These are phyloP conservation scores for Nyctibius grandis DNA, from an alignment of 2,797 vertebrate genomes.

Conservation along the genomic window DNA sequence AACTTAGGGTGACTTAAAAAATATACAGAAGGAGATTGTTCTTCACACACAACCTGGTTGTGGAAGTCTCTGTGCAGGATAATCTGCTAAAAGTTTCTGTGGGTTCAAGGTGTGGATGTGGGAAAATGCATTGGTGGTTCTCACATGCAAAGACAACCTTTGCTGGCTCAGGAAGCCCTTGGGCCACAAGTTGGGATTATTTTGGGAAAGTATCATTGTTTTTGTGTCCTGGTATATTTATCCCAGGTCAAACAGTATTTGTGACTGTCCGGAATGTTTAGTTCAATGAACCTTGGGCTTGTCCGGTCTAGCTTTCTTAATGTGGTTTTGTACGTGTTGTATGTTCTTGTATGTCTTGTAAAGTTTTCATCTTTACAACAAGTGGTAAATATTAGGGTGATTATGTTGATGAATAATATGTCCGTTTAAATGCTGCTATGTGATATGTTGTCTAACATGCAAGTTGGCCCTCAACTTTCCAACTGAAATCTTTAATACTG, in stretches of 20 bases:
- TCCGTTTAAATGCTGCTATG: neutral
- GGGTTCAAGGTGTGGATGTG: neutral
- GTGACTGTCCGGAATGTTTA: neutral
- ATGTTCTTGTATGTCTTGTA: neutral
- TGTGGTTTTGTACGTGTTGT: fast-evolving
- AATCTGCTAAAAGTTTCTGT: neutral
- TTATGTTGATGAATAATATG: neutral
- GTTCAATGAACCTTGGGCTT: neutral
- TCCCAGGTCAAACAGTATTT: neutral
- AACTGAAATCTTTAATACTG: neutral
- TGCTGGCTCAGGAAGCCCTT: neutral
- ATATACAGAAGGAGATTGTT: neutral
- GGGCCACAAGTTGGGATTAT: neutral
- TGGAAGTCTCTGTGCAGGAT: neutral
- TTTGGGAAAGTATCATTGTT: neutral
- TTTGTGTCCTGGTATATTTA: neutral
- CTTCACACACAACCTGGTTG: neutral
- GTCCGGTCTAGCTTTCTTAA: neutral
- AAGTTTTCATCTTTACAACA: neutral
- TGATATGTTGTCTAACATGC: neutral
- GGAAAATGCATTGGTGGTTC: neutral
- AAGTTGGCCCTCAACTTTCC: neutral
- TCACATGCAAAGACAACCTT: neutral
- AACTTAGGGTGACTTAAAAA: neutral
- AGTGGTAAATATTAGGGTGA: neutral